A percentile compares a stretch with the other conserved stretches of the same genome.
These are phyloP conservation scores for Diadegma fenestrale DNA, from an alignment of 2,888 invertebrate species.

Conservation along the genomic window DNA sequence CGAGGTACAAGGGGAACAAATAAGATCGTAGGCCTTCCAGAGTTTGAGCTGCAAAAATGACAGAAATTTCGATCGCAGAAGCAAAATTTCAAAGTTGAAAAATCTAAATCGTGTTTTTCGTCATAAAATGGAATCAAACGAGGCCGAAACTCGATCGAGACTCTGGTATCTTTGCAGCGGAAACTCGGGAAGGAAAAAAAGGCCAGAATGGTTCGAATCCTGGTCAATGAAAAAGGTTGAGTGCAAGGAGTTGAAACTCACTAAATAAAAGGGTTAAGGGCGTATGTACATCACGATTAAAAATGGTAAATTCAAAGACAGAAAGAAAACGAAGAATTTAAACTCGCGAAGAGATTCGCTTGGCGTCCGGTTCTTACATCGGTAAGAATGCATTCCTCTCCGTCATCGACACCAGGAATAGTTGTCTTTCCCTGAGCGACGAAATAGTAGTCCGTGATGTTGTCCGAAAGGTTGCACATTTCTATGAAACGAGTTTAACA, in stretches of 20 bases:
- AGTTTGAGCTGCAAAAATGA: neutral
- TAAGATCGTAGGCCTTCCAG: neutral
- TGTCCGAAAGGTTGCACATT: constrained; percentile 91
- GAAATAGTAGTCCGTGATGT: constrained; percentile 94
- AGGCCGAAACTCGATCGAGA: neutral
- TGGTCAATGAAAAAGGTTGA: constrained; percentile 3
- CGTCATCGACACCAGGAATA: constrained; percentile 96
- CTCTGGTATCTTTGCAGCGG: neutral
- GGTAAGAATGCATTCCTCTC: constrained; percentile 93
- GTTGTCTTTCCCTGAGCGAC: constrained; percentile 97
- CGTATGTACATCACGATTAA: constrained; percentile 37
- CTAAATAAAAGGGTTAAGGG: constrained; percentile 52
- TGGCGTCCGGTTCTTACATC: constrained; percentile 89
- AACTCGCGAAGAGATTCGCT: constrained; percentile 39
- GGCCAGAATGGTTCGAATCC: neutral
- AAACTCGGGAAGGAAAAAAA: neutral
- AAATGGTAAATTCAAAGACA: constrained; percentile 20
- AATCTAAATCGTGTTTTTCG: neutral
- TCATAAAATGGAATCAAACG: neutral
- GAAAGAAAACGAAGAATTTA: constrained; percentile 33
- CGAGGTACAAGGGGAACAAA: neutral
- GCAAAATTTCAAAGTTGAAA: neutral
- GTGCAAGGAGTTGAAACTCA: constrained; percentile 29
- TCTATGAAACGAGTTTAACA: constrained; percentile 86
- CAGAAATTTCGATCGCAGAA: no score